Evolutionary conservation across 2,888 invertebrate species (phyloP), one percentile per base, ranked within the genome.

Genomic region (Uropetala carovei): DNA sequence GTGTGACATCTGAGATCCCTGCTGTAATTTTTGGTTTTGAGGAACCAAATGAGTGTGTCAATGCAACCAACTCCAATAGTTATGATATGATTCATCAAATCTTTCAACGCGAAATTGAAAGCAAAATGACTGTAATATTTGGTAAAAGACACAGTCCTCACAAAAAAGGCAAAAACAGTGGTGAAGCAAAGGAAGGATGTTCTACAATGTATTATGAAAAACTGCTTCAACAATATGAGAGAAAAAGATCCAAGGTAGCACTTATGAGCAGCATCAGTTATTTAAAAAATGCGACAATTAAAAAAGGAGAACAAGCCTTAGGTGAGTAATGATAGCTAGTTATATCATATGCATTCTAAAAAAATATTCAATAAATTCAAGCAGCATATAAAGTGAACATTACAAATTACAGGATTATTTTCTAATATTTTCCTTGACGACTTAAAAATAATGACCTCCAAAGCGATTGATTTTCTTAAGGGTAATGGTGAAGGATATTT

Each of bases 401-500:
- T 18, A n/a, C n/a, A 57, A 43, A 56, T 83, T 83, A 14, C 13
- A 89, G 89, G 64, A 16, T 43, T 64, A 64, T 56, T 89, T 89
- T 27, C 64, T 16, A 1, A 0, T 18, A n/a, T 68, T 43, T 59
- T 7, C 59, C n/a, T 22, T 11, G n/a, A 89, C 0, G 43, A 89
- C 10, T 14, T 89, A 7, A 43, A 18, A 18, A n/a, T 11, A n/a
- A 18, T 64, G 64, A 64, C 43, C 11, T 43, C n/a, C 18, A 64
- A 16, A 18, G 43, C 64, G 0, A 10, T 68, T 11, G 10, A 89
- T 27, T n/a, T 64, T 18, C 68, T 89, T n/a, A 43, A 30, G 30
- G 16, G 14, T 64, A 89, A 68, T 68, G 11, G n/a, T 10, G 64
- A 89, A 10, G 89, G 89, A 89, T 89, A 43, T n/a, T 89, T 89